Conservation (phyloP, 2,113 vertebrate genomes). For the Neoarius graeffei region DNA sequence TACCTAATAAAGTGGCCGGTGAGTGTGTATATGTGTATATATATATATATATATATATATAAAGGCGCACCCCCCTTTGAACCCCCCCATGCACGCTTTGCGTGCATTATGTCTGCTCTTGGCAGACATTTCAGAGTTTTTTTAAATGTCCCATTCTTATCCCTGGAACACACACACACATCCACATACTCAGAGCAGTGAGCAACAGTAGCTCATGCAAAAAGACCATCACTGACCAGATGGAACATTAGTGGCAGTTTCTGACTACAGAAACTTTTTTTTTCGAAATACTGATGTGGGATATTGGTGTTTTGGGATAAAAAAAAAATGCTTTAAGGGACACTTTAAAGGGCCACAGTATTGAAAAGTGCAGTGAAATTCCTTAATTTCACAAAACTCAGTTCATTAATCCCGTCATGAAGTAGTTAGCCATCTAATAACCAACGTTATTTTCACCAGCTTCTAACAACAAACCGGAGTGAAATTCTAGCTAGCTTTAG, state of each 20-base stretch:
- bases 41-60: too few species aligned
- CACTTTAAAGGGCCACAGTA: background rate
- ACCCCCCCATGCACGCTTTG: too few species aligned
- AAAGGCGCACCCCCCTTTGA: too few species aligned
- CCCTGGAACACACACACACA: too few species aligned
- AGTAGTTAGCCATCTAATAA: background rate
- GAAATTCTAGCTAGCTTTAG: background rate
- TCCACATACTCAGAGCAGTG: too few species aligned
- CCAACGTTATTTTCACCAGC: too few species aligned
- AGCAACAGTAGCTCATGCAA: background rate
- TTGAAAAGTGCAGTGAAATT: background rate
- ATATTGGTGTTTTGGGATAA: background rate
- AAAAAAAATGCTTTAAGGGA: background rate
- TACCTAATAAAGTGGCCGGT: too few species aligned
- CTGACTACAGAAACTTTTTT: background rate
- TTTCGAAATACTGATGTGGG: background rate
- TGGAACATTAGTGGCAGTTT: background rate
- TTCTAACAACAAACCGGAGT: background rate
- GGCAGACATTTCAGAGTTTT: too few species aligned
- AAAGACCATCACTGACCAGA: background rate
- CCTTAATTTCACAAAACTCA: background rate
- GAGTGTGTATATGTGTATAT: too few species aligned
- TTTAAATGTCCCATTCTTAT: too few species aligned
- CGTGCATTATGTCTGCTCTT: too few species aligned
- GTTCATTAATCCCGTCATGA: background rate